Evolutionary conservation across 2,888 invertebrate species (phyloP).

Genomic region (Aleiodes leptofemur): DNA sequence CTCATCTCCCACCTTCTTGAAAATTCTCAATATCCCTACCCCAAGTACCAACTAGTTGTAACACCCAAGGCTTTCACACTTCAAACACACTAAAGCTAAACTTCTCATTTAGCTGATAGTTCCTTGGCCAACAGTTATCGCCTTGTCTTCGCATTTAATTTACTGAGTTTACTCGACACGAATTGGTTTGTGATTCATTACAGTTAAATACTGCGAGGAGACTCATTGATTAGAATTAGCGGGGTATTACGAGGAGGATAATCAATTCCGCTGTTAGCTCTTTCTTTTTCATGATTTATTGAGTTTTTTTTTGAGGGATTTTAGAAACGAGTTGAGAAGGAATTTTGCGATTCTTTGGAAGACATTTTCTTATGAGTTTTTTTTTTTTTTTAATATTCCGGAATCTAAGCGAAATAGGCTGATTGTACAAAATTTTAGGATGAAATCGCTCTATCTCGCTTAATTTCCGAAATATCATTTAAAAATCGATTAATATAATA

Average conservation of each 20-base stretch:
- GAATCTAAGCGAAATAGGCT: no score
- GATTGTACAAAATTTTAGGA: no score
- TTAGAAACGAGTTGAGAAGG: no score
- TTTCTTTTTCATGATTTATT: neutral
- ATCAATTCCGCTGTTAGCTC: neutral
- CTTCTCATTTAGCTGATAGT: constrained; percentile 18
- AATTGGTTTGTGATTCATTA: constrained; percentile 41
- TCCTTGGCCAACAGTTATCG: constrained; percentile 39
- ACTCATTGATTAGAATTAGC: neutral
- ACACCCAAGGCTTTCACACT: constrained; percentile 35
- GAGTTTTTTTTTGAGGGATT: neutral
- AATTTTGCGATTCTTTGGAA: no score
- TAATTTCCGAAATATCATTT: no score
- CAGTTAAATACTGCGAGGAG: constrained; percentile 20
- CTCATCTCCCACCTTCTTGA: no score
- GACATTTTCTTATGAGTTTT: no score
- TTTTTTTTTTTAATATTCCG: no score
- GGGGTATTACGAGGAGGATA: neutral
- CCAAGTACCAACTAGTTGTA: constrained; percentile 41
- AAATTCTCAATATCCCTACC: constrained; percentile 22
- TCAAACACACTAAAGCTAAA: constrained; percentile 26
- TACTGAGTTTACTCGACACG: constrained; percentile 32
- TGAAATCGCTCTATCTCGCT: no score
- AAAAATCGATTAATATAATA: no score
- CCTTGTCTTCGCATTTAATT: constrained; percentile 36